Evolutionary conservation across 53 echinoderm and acorn worm genomes (phyloP), one percentile per base, ranked within the genome.

Genomic region (Astropecten irregularis): DNA sequence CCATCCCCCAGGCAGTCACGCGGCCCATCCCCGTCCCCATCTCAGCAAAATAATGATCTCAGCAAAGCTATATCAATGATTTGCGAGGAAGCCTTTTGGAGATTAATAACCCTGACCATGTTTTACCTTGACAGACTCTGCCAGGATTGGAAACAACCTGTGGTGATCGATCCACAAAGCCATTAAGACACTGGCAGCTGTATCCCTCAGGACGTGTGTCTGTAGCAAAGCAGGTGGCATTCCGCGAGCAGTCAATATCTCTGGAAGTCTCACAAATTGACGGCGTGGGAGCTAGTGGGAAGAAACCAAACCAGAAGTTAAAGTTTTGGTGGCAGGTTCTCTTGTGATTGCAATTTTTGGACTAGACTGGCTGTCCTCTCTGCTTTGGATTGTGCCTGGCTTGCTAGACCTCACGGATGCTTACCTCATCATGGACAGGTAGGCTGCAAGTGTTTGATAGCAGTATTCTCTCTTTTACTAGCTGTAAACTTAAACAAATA

Each of bases 181-280:
- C 90, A 19, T 40, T 33, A 42, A 49, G 34, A 29, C 90, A 90
- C 25, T 63, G 42, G 58, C 90, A 90, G n/a, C 68, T 73, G 32
- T 82, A 90, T 15, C 64, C 73, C 38, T 76, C 90, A 0, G 44
- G 46, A 21, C 69, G 22, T 10, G 69, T 42, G 54, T 61, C 74
- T 51, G 85, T 53, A 34, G 85, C 86, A 52, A 66, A 86, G 32
- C 90, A 90, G 18, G 85, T 47, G 30, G 90, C 90, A 36, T 72
- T 57, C 0, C 44, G 33, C 20, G 86, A 82, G 58, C 90, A 90
- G 3, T 86, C 83, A 19, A 83, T 66, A 30, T 83, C 44, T 2
- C 59, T 56, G 47, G 49, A 29, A 11, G 26, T 38, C 15, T 69
- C 70, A 56, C 90, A 90, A 5, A 85, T 69, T 18, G 67, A 57